Percentiles rank a stretch among this genome's conserved stretches.
These are phyloP conservation scores for Hipparchia semele DNA, from an alignment of 2,888 invertebrate species.

Conservation along the genomic window DNA sequence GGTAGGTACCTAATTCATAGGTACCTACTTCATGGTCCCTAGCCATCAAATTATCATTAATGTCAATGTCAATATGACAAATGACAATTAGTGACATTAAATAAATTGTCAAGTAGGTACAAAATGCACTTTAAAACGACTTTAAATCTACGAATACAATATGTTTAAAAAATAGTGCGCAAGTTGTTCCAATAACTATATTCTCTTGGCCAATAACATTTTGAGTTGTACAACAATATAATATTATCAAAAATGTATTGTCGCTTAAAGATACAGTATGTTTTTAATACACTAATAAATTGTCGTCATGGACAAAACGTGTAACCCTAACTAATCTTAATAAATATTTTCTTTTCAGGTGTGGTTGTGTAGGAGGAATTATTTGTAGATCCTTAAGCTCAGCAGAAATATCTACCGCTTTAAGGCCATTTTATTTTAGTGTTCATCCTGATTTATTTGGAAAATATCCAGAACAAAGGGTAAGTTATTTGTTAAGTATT, in stretches of 20 bases:
- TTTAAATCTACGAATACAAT: constrained; percentile 10
- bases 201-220: too few relatives aligned
- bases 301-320: neutral
- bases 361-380: constrained; percentile 52
- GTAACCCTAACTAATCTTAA: neutral
- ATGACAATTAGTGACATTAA: neutral
- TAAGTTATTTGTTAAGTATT: constrained; percentile 54
- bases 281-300: neutral
- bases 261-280: constrained; percentile 69
- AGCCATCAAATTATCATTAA: neutral
- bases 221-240: too few relatives aligned
- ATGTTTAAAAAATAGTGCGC: constrained; percentile 43
- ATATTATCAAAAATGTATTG: constrained; percentile 63
- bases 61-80: constrained; percentile 6
- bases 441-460: constrained; percentile 98
- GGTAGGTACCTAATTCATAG: too few relatives aligned
- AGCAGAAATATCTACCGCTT: constrained; percentile 93
- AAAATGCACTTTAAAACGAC: constrained; percentile 5
- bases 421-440: constrained; percentile 96
- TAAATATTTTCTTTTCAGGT: constrained; percentile 42
- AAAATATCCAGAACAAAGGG: constrained; percentile 94
- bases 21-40: too few relatives aligned
- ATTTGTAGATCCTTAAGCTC: constrained; percentile 84
- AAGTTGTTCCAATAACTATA: constrained; percentile 25
- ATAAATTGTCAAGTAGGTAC: neutral